A percentile compares a stretch with the other conserved stretches of the same genome.
Evolutionary conservation across 2,797 vertebrate species (phyloP).

Genomic region (Molossus molossus): DNA sequence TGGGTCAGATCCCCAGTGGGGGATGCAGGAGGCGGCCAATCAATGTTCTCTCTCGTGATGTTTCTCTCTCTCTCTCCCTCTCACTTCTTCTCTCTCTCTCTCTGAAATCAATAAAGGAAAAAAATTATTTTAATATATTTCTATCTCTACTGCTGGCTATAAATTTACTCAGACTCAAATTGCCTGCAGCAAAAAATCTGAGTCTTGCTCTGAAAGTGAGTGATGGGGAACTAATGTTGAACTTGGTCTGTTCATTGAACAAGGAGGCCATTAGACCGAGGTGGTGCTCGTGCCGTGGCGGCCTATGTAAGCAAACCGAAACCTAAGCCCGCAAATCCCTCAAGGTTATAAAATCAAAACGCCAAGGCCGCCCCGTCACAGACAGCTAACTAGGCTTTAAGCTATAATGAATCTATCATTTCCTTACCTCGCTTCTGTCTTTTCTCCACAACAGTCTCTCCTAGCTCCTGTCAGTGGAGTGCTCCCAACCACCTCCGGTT

Average conservation of each 20-base stretch:
- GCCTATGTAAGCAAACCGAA: background rate
- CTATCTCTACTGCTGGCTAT: background rate
- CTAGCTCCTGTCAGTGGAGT: too few species aligned
- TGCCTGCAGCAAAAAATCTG: background rate
- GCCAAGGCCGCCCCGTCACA: background rate
- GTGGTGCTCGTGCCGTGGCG: background rate
- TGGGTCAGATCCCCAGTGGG: too few species aligned
- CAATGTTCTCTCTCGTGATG: too few species aligned
- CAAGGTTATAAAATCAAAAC: background rate
- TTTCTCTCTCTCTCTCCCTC: too few species aligned
- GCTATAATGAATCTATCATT: background rate
- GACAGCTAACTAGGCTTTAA: background rate
- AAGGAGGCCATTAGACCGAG: background rate
- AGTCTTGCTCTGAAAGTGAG: slow-evolving; percentile 20
- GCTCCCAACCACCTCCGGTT: background rate
- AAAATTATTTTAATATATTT: background rate
- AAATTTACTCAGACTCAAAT: background rate
- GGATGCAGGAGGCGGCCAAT: too few species aligned
- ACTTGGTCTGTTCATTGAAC: slow-evolving; percentile 40
- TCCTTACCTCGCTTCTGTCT: background rate
- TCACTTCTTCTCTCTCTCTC: too few species aligned
- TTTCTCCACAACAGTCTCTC: background rate
- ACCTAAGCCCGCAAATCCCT: background rate
- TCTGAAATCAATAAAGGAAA: too few species aligned
- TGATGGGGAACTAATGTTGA: background rate